Evolutionary conservation across 1,140 invertebrate genomes (phyloP).

Genomic region (Danaus melanippus): DNA sequence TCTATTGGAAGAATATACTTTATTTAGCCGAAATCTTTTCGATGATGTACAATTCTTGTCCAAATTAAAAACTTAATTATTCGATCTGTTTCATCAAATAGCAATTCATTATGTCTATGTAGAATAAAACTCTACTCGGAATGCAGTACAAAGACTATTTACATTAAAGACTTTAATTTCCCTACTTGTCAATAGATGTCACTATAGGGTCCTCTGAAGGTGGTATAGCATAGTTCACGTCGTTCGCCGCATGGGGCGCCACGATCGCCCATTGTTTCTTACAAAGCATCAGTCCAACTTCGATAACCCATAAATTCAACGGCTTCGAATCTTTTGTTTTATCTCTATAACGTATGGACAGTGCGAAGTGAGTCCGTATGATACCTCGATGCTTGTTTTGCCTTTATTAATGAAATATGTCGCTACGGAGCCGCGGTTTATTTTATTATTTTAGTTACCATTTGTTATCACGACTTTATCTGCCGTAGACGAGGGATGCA

Average conservation of each 20-base stretch:
- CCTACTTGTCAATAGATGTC: constrained; percentile 62
- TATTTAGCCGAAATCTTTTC: constrained; percentile 34
- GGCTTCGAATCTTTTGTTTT: constrained; percentile 65
- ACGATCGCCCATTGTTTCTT: constrained; percentile 64
- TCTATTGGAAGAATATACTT: constrained; percentile 47
- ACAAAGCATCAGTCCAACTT: constrained; percentile 47
- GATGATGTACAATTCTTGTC: constrained; percentile 22
- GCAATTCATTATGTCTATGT: too few relatives aligned
- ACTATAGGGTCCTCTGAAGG: constrained; percentile 24
- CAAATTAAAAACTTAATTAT: constrained; percentile 23
- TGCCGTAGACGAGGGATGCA: constrained; percentile 57
- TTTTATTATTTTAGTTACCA: constrained; percentile 71
- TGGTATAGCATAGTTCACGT: constrained; percentile 14
- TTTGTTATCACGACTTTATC: constrained; percentile 72
- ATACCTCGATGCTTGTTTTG: constrained; percentile 61
- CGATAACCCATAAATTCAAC: constrained; percentile 69
- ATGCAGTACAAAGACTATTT: too few relatives aligned
- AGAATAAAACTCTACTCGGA: too few relatives aligned
- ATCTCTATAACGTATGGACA: constrained; percentile 70
- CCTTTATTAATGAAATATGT: constrained; percentile 72
- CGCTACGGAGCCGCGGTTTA: constrained; percentile 53
- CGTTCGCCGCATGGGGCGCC: constrained; percentile 63
- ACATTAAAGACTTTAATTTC: constrained; percentile 18
- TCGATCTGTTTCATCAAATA: too few relatives aligned
- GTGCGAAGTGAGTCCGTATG: constrained; percentile 68